Conservation (phyloP, 1,140 invertebrate genomes). For the Panagrolaimus sp. region DNA sequence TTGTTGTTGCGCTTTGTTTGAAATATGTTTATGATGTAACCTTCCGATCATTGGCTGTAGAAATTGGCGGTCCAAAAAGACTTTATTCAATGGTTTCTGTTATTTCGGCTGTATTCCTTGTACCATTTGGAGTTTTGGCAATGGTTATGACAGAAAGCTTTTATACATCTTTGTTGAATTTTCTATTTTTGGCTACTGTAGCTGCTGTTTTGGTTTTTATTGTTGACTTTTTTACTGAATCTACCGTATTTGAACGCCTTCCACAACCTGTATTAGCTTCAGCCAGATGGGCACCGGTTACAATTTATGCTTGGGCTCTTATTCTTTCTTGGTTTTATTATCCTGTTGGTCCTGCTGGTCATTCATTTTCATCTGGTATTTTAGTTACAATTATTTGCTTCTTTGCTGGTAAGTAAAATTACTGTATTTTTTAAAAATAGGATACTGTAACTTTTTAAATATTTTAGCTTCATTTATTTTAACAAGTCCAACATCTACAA, state of each 20-base stretch:
- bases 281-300: slow-evolving; percentile 56
- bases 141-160: slow-evolving; percentile 39
- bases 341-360: slow-evolving; percentile 53
- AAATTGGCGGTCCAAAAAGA: slow-evolving; percentile 63
- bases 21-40: slow-evolving; percentile 60
- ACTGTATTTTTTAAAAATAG: neutral
- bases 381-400: slow-evolving; percentile 62
- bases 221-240: slow-evolving; percentile 64
- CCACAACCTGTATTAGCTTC: slow-evolving; percentile 54
- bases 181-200: slow-evolving; percentile 60
- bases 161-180: slow-evolving; percentile 55
- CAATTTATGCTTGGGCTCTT: slow-evolving; percentile 53
- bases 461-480: slow-evolving; percentile 49
- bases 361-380: slow-evolving; percentile 62
- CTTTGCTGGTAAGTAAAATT: slow-evolving; percentile 58
- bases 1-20: slow-evolving; percentile 61
- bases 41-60: slow-evolving; percentile 60
- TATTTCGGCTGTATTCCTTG: slow-evolving; percentile 60
- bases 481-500: slow-evolving; percentile 36
- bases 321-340: slow-evolving; percentile 52
- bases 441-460: neutral
- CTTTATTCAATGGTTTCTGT: slow-evolving; percentile 62
- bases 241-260: slow-evolving; percentile 57
- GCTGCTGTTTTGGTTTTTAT: slow-evolving; percentile 61
- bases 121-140: slow-evolving; percentile 61